Percentiles rank a stretch among this genome's conserved stretches.
Evolutionary conservation across 2,888 invertebrate genomes (phyloP).

Genomic region (Drosophila kanekoi): DNA sequence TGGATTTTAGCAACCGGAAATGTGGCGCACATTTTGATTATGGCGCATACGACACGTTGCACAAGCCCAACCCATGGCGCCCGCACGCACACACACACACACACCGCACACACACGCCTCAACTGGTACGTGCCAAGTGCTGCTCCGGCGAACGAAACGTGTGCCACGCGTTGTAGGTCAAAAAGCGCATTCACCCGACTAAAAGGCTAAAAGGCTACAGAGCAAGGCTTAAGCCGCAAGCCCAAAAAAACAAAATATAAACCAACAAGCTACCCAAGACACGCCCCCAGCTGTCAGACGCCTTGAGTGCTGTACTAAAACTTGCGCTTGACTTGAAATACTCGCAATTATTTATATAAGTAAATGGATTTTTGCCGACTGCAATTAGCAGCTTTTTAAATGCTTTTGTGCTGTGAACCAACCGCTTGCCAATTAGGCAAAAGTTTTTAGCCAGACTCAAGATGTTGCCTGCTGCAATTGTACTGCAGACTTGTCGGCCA

Average conservation of each 20-base stretch:
- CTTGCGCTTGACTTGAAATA: slow-evolving; percentile 30
- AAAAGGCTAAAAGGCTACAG: slow-evolving; percentile 27
- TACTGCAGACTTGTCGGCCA: slow-evolving; percentile 10
- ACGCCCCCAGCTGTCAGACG: not conserved
- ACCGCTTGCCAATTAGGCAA: slow-evolving; percentile 36
- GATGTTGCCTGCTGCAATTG: not conserved
- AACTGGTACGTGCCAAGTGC: slow-evolving; percentile 25
- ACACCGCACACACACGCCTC: not conserved
- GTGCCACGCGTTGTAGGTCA: slow-evolving; percentile 53
- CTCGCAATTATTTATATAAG: slow-evolving; percentile 45
- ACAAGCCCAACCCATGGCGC: not conserved
- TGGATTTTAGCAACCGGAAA: slow-evolving; percentile 56
- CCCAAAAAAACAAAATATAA: not conserved
- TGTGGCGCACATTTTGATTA: slow-evolving; percentile 47
- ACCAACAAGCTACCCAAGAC: not conserved
- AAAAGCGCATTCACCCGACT: slow-evolving; percentile 74
- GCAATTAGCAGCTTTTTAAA: slow-evolving; percentile 59
- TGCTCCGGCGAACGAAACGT: not conserved
- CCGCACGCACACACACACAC: not conserved
- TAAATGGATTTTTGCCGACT: slow-evolving; percentile 23
- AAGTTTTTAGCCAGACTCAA: not conserved
- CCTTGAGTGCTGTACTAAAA: slow-evolving; percentile 14
- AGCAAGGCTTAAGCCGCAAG: slow-evolving; percentile 6
- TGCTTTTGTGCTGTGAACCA: not conserved
- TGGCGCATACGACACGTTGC: slow-evolving; percentile 21